Percentiles rank a stretch among this genome's conserved stretches.
These are phyloP conservation scores for Pheosia gnoma DNA, from an alignment of 2,888 invertebrate genomes.

Conservation along the genomic window DNA sequence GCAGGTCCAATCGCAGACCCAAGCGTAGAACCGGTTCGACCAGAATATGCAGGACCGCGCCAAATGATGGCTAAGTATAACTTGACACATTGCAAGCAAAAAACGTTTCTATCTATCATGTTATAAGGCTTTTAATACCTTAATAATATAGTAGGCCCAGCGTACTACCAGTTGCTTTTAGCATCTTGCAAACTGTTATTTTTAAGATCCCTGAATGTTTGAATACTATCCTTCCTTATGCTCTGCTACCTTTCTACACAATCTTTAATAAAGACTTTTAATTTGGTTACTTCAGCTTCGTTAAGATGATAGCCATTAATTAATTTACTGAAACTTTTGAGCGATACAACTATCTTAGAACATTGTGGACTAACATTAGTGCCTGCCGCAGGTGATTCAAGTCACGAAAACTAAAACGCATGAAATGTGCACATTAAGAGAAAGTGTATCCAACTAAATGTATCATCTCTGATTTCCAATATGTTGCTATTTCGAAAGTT, in stretches of 20 bases:
- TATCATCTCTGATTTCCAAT: slow-evolving; percentile 29
- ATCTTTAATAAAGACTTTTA: background rate
- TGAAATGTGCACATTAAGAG: slow-evolving; percentile 50
- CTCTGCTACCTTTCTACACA: background rate
- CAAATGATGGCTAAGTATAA: slow-evolving; percentile 64
- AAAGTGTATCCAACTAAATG: slow-evolving; percentile 57
- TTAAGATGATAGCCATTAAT: background rate
- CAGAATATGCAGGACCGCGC: slow-evolving; percentile 72
- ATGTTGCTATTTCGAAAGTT: background rate
- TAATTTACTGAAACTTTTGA: background rate
- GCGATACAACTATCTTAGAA: background rate
- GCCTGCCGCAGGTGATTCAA: slow-evolving; percentile 7
- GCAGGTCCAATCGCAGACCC: slow-evolving; percentile 78
- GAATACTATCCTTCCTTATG: slow-evolving; percentile 22
- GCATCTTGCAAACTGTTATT: slow-evolving; percentile 58
- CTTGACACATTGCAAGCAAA: slow-evolving; percentile 44
- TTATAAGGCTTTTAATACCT: slow-evolving; percentile 51
- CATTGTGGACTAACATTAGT: background rate
- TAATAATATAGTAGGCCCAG: slow-evolving; percentile 24
- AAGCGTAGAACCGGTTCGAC: slow-evolving; percentile 77
- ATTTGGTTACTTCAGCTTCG: background rate
- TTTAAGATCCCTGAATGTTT: slow-evolving; percentile 54
- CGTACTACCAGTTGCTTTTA: slow-evolving; percentile 48
- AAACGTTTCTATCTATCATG: slow-evolving; percentile 48
- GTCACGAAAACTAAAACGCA: slow-evolving; percentile 38